Evolutionary conservation across 2,113 vertebrate species (phyloP), one percentile per base, ranked within the genome.

Genomic region (Acanthisitta chloris): DNA sequence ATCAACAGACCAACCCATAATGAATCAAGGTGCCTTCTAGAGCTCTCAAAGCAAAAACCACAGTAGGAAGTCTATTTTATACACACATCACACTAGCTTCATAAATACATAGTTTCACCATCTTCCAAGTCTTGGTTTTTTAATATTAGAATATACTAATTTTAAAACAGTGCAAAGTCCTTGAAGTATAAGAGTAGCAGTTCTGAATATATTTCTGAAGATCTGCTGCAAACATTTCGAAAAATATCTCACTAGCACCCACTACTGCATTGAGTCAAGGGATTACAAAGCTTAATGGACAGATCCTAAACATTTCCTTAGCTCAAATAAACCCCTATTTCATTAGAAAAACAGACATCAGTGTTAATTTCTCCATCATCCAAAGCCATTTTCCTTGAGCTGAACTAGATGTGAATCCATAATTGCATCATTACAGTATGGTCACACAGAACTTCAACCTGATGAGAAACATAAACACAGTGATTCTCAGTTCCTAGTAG

Each of bases 321-420:
- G 17, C 12, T 83, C 52, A 74, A 87, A 25, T 23, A 33, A 43
- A n/a, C 24, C 18, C 82, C 33, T 38, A 33, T 45, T 79, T 54
- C 62, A 74, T 6, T 1, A 87, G 40, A 69, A 80, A 65, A 28
- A 21, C 14, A 84, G 24, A 34, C 58, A 51, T 81, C n/a, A 49
- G 12, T 80, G 92, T 88, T 38, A 1, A 26, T 71, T 95, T 95
- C 64, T 94, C 67, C 78, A 62, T 54, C 95, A 74, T 67, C 83
- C 62, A 76, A 83, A 72, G 81, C 54, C 26, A 76, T 96, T 95
- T 97, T 96, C 94, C 96, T 94, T 88, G 67, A 97, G 48, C 88
- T 94, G 67, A 94, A 86, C 94, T 97, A 95, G 26, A 65, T 20
- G 33, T 3, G 0, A 67, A 66, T 55, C 52, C 8, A 4, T 83